Percentiles rank a stretch among this genome's conserved stretches.
Conservation (phyloP, 2,797 vertebrate genomes). For the Chaenodraco wilsoni region DNA sequence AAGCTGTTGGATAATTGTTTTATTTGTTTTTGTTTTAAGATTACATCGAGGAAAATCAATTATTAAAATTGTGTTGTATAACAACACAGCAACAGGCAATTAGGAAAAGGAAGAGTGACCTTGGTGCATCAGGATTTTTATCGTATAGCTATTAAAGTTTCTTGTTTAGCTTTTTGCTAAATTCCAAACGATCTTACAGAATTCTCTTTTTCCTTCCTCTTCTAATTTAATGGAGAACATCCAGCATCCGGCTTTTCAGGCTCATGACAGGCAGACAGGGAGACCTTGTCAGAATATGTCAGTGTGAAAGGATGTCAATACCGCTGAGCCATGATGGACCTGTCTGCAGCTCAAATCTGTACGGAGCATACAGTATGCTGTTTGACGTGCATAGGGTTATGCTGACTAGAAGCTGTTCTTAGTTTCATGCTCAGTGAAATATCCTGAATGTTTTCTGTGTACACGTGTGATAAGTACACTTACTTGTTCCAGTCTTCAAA, state of each 20-base stretch:
- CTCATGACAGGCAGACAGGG: slow-evolving; percentile 14
- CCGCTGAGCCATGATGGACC: slow-evolving; percentile 12
- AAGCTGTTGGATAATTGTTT: not conserved
- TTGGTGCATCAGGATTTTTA: not conserved
- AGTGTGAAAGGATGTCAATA: slow-evolving; percentile 41
- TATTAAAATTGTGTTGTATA: not conserved
- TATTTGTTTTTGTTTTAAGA: not conserved
- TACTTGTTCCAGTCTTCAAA: not conserved
- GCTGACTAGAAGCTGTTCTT: slow-evolving; percentile 14
- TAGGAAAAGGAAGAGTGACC: not conserved
- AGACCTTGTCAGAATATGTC: slow-evolving; percentile 34
- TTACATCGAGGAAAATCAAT: not conserved
- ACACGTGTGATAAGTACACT: not conserved
- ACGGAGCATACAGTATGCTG: not conserved
- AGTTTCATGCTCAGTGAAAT: slow-evolving; percentile 16
- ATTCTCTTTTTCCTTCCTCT: not conserved
- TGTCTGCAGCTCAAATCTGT: slow-evolving; percentile 24
- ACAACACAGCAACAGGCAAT: not conserved
- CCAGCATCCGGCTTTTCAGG: not conserved
- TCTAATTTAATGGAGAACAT: too few species aligned
- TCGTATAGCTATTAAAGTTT: not conserved
- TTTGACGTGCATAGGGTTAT: slow-evolving; percentile 13
- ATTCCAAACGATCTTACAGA: not conserved
- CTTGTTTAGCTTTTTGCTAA: not conserved
- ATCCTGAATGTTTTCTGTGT: not conserved